phyloP scores from a whole-genome alignment of 2,113 vertebrate genomes.

The Prunella himalayana region DNA sequence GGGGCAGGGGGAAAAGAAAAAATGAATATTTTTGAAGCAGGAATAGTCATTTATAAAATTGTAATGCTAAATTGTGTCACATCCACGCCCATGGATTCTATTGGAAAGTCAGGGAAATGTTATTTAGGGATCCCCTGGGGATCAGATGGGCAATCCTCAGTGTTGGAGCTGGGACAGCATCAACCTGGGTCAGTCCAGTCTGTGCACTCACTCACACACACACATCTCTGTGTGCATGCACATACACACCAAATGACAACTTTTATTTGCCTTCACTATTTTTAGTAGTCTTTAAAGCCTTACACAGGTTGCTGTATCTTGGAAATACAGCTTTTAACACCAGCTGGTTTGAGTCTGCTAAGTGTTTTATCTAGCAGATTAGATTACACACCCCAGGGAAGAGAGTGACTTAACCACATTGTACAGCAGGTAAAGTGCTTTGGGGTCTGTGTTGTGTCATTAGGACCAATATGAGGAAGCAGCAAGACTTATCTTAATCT shows the following conservation, averaged over 20 bases:
- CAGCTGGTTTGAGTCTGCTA: constrained; percentile 39
- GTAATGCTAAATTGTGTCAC: not conserved
- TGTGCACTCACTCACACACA: not conserved
- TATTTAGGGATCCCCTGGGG: not conserved
- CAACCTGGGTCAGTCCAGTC: not conserved
- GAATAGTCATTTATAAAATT: not conserved
- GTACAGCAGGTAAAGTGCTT: constrained; percentile 52
- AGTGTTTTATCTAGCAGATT: constrained; percentile 49
- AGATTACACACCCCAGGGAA: constrained; percentile 37
- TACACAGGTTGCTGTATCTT: not conserved
- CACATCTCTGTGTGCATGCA: not conserved
- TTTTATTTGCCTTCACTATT: not conserved
- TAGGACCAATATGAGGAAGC: constrained; percentile 19
- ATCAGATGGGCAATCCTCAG: not conserved
- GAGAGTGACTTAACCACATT: constrained; percentile 1
- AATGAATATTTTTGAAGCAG: not conserved
- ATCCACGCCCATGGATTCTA: not conserved
- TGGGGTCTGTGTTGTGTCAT: constrained; percentile 33
- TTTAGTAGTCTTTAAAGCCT: constrained; percentile 4
- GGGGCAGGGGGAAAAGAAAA: not conserved
- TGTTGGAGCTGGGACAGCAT: not conserved
- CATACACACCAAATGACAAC: not conserved
- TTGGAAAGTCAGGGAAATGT: not conserved
- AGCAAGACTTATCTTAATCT: constrained; percentile 53
- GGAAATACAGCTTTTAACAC: constrained; percentile 22